Percentiles rank a stretch among this genome's conserved stretches.
Conservation (phyloP, 2,797 vertebrate species). For the Chelon labrosus region DNA sequence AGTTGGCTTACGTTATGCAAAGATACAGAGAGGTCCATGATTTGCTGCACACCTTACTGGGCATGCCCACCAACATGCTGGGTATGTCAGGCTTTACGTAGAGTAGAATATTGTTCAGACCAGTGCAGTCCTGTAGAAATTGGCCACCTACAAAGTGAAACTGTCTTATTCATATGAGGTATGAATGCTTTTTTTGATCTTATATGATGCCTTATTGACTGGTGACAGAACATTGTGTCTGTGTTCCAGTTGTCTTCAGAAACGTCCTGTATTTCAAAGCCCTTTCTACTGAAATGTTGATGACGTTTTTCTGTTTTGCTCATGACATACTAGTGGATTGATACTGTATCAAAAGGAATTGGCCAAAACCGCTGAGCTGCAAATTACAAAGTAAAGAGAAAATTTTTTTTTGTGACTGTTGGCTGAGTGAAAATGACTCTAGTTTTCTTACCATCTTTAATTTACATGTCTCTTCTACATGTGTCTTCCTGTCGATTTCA, state of each 20-base stretch:
- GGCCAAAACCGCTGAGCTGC: background rate
- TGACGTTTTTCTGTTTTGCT: background rate
- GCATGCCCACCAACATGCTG: conserved; percentile 97
- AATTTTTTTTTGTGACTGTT: background rate
- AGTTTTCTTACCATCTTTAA: background rate
- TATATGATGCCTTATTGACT: background rate
- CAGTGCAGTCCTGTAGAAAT: background rate
- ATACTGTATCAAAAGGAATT: background rate
- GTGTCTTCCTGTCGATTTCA: conserved; percentile 57
- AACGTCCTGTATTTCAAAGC: background rate
- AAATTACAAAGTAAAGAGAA: background rate
- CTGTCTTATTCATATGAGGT: background rate
- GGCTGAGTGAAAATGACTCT: background rate
- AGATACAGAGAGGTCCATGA: conserved; percentile 96
- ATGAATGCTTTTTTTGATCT: background rate
- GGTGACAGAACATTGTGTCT: background rate
- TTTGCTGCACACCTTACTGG: conserved; percentile 93
- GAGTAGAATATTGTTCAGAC: background rate
- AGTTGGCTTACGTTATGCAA: conserved; percentile 95
- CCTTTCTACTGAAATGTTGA: background rate
- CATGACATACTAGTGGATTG: background rate
- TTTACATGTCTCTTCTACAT: background rate
- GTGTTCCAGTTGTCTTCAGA: background rate
- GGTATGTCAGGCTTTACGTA: conserved; percentile 83
- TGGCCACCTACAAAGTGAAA: background rate